These are phyloP conservation scores for Harmothoe impar DNA, from an alignment of 2,888 invertebrate species.

Conservation along the genomic window DNA sequence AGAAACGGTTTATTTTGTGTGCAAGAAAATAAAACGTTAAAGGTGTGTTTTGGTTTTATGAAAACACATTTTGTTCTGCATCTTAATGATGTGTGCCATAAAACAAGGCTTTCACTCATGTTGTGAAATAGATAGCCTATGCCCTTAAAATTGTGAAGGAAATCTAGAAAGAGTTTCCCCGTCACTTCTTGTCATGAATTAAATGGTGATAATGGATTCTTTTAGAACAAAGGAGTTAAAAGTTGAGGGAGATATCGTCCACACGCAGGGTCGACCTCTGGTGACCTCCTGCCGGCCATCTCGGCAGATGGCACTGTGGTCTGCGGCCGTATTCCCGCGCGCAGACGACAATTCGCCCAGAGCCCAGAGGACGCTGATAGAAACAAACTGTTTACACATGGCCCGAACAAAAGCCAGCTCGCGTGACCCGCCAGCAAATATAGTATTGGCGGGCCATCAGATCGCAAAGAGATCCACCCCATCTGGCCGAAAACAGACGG, in stretches of 20 bases:
- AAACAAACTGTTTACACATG: slow-evolving; percentile 55
- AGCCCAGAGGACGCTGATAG: slow-evolving; percentile 43
- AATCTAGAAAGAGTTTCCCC: too few species aligned
- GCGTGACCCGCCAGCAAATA: slow-evolving; percentile 38
- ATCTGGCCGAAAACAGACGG: slow-evolving; percentile 48
- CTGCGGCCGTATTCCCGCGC: neutral
- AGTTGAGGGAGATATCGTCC: neutral
- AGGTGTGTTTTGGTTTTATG: too few species aligned
- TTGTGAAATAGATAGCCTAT: too few species aligned
- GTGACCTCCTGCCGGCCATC: neutral
- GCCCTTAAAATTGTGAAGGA: too few species aligned
- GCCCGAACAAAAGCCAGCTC: slow-evolving; percentile 44
- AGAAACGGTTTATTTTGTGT: too few species aligned
- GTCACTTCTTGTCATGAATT: too few species aligned
- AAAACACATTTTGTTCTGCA: too few species aligned
- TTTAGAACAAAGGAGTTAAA: slow-evolving; percentile 22
- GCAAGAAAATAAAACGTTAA: too few species aligned
- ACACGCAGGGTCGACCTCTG: neutral
- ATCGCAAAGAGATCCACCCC: slow-evolving; percentile 37
- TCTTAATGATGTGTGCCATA: too few species aligned
- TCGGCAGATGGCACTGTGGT: slow-evolving; percentile 36
- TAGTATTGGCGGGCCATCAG: slow-evolving; percentile 19
- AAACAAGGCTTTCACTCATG: too few species aligned
- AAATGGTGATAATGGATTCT: too few species aligned
- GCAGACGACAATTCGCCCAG: slow-evolving; percentile 1